A percentile compares a stretch with the other conserved stretches of the same genome.
These are phyloP conservation scores for Eledone cirrhosa DNA, from an alignment of 2,888 invertebrate species.

Conservation along the genomic window DNA sequence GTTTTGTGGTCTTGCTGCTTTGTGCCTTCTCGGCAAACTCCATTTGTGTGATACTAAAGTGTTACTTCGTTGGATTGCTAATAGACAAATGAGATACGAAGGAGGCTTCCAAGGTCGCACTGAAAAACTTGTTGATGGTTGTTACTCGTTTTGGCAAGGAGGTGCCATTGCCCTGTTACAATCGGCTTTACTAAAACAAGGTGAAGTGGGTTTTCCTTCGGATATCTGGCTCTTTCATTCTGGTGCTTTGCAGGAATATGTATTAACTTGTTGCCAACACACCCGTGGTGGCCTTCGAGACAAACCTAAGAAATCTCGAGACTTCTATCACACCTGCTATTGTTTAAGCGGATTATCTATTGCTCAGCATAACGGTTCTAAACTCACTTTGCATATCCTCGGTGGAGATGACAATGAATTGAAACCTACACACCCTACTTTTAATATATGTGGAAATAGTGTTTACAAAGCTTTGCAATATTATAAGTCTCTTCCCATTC, in stretches of 20 bases:
- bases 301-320: slow-evolving; percentile 91
- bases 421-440: slow-evolving; percentile 81
- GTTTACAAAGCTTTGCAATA: slow-evolving; percentile 67
- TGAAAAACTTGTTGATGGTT: slow-evolving; percentile 97
- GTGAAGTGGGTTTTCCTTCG: slow-evolving; percentile 33
- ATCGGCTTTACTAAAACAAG: slow-evolving; percentile 52
- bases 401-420: slow-evolving; percentile 78
- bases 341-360: slow-evolving; percentile 92
- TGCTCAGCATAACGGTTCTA: slow-evolving; percentile 75
- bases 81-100: slow-evolving; percentile 91
- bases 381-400: slow-evolving; percentile 69
- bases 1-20: slow-evolving; percentile 92
- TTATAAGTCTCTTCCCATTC: slow-evolving; percentile 58
- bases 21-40: slow-evolving; percentile 82
- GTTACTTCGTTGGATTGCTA: slow-evolving; percentile 84
- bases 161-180: slow-evolving; percentile 89
- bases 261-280: slow-evolving; percentile 89
- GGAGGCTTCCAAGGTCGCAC: slow-evolving; percentile 96
- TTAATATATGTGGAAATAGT: slow-evolving; percentile 80
- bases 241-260: slow-evolving; percentile 88
- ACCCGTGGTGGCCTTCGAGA: slow-evolving; percentile 88
- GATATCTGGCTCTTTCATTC: slow-evolving; percentile 81
- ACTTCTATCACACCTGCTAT: slow-evolving; percentile 98
- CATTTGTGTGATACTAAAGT: slow-evolving; percentile 80
- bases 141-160: slow-evolving; percentile 99